Conservation (phyloP, 2,113 vertebrate genomes). For the Bostrychus sinensis region DNA sequence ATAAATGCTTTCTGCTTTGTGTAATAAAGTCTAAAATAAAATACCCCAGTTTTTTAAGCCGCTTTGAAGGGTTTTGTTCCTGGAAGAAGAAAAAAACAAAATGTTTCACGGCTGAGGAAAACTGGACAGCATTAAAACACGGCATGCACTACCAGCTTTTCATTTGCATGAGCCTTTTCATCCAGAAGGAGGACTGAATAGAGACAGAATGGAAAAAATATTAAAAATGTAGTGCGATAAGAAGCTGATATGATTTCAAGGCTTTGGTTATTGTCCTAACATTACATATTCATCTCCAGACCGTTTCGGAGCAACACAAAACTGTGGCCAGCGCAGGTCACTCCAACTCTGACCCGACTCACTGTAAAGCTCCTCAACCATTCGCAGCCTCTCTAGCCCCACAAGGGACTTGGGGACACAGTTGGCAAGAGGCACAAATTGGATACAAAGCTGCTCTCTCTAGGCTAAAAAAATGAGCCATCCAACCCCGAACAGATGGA, state of each 20-base stretch:
- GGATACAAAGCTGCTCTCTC: conserved; percentile 80
- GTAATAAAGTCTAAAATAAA: conserved; percentile 10
- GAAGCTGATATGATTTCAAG: conserved; percentile 28
- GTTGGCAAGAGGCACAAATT: conserved; percentile 78
- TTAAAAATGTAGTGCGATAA: conserved; percentile 3
- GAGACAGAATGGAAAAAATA: conserved; percentile 1
- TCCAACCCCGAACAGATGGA: conserved; percentile 82
- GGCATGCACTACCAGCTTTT: conserved; percentile 25
- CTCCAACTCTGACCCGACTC: conserved; percentile 43
- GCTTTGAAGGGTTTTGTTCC: conserved; percentile 16
- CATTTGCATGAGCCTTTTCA: conserved; percentile 30
- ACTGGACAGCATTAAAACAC: conserved; percentile 21
- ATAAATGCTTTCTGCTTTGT: conserved; percentile 1
- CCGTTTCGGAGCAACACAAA: too few relatives aligned
- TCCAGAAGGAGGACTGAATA: conserved; percentile 4
- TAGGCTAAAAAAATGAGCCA: conserved; percentile 75
- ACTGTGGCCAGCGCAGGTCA: conserved; percentile 41
- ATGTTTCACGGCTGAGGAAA: conserved; percentile 12
- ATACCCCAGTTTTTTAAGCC: conserved; percentile 11
- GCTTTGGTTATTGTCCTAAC: conserved; percentile 24
- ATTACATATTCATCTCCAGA: conserved; percentile 21
- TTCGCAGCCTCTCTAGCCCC: conserved; percentile 60
- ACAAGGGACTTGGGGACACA: conserved; percentile 73
- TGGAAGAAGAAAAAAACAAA: background rate
- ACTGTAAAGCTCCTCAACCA: conserved; percentile 52